phyloP scores from a whole-genome alignment of 2,113 vertebrate genomes.

The Misgurnus mizolepis region DNA sequence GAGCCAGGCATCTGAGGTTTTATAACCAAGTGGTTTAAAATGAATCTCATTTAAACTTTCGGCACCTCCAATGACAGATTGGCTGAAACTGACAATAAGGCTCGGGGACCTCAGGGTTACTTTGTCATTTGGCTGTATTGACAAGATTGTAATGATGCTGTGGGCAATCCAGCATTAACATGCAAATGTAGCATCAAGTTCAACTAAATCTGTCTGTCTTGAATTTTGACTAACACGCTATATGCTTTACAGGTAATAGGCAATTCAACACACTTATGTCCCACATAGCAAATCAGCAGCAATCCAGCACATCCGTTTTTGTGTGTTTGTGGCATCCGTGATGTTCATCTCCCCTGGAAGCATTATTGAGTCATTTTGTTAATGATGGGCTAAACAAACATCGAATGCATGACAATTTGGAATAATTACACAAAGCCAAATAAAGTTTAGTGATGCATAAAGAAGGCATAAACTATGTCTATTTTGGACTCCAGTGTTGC shows the following conservation, averaged over 20 bases:
- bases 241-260: neutral
- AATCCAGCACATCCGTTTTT: too few relatives aligned
- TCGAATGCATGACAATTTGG: neutral
- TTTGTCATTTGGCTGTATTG: constrained; percentile 13
- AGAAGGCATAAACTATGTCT: neutral
- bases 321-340: too few relatives aligned
- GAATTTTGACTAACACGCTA: neutral
- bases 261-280: neutral
- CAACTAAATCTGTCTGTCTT: neutral
- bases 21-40: neutral
- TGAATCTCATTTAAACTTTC: neutral
- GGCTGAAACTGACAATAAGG: neutral
- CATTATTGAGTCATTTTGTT: too few relatives aligned
- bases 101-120: neutral
- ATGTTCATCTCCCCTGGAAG: too few relatives aligned
- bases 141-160: constrained; percentile 9
- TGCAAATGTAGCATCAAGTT: neutral
- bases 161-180: constrained; percentile 16
- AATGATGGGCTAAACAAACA: too few relatives aligned
- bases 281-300: neutral
- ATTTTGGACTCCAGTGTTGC: neutral
- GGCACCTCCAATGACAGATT: neutral
- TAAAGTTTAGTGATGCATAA: neutral
- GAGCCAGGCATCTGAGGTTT: neutral
- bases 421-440: neutral